Conservation (phyloP, 2,888 invertebrate genomes). For the Mayetiola destructor region DNA sequence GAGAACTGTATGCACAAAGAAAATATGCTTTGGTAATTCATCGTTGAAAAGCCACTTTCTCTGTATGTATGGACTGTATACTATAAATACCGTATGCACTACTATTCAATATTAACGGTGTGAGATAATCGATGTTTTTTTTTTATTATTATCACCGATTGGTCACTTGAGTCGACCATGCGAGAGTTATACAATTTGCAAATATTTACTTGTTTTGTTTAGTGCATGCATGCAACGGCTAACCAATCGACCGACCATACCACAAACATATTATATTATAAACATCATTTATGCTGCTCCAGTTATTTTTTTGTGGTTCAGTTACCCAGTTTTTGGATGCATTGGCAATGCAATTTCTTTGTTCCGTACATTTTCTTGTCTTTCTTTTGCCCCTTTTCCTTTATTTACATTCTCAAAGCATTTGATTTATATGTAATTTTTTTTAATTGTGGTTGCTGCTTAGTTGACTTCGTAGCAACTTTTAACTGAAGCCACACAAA, state of each 20-base stretch:
- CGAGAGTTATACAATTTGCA: not conserved
- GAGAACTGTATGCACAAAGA: no score
- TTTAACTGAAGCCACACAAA: no score
- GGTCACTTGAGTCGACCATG: not conserved
- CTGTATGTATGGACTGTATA: not conserved
- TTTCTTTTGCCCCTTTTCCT: no score
- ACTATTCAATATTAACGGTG: no score
- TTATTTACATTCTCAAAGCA: no score
- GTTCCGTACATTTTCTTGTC: not conserved
- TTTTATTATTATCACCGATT: not conserved
- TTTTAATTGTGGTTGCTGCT: no score
- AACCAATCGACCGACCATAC: no score
- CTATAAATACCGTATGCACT: no score
- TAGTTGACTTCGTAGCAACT: no score
- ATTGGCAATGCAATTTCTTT: no score
- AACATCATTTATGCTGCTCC: not conserved
- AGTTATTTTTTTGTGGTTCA: not conserved
- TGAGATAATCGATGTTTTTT: conserved; percentile 5
- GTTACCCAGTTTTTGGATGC: not conserved
- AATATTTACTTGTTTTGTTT: not conserved
- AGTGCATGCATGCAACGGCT: not conserved
- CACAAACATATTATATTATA: not conserved
- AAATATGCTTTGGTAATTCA: no score
- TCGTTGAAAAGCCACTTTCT: conserved; percentile 4
- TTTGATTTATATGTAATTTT: no score